Evolutionary conservation across 2,113 vertebrate genomes (phyloP).

Genomic region (Engraulis encrasicolus): DNA sequence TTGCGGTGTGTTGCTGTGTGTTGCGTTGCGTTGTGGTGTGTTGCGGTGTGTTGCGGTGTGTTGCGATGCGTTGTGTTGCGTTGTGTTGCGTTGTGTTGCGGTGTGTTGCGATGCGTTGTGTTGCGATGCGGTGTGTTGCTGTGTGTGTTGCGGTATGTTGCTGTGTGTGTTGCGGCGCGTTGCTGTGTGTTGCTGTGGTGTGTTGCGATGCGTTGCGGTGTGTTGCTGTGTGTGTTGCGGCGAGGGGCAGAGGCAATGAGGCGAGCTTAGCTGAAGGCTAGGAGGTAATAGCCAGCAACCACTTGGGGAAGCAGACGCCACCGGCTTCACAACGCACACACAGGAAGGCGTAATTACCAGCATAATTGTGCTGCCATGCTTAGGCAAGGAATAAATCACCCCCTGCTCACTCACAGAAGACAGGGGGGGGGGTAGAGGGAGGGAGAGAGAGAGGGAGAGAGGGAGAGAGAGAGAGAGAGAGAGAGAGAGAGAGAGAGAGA

Average conservation of each 20-base stretch:
- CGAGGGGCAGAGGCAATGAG: neutral
- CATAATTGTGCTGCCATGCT: slow-evolving; percentile 9
- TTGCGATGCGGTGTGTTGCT: no score
- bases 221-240: no score
- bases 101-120: no score
- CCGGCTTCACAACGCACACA: neutral
- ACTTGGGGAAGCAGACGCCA: neutral
- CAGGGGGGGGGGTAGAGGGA: neutral
- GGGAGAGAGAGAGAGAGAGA: neutral
- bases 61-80: no score
- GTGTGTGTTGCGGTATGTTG: no score
- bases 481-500: neutral
- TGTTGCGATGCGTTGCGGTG: no score
- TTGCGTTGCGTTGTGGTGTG: no score
- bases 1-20: no score
- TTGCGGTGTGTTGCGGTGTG: no score
- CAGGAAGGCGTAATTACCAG: neutral
- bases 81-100: no score
- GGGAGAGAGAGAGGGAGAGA: neutral
- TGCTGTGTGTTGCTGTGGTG: neutral
- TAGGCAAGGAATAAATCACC: slow-evolving; percentile 15
- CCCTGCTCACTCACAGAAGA: neutral
- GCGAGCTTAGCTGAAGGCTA: slow-evolving; percentile 17
- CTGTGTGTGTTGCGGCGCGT: neutral
- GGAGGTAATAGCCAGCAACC: neutral